These are phyloP conservation scores for Cygnus olor DNA, from an alignment of 2,797 vertebrate genomes.

Conservation along the genomic window DNA sequence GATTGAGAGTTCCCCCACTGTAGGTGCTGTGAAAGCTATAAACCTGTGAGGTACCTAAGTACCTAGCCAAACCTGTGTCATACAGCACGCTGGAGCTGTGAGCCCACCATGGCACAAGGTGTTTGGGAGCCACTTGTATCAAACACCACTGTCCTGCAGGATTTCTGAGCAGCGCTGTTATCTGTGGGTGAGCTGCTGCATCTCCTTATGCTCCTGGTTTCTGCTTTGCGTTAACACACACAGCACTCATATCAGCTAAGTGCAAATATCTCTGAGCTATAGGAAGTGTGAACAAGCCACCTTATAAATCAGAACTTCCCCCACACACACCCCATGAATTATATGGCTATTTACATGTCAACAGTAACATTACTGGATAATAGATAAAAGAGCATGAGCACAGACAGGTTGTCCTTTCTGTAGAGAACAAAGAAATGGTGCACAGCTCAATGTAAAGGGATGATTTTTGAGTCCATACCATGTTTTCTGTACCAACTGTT, in stretches of 20 bases:
- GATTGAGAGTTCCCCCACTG: background rate
- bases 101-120: accelerated
- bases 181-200: background rate
- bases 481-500: background rate
- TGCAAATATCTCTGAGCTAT: background rate
- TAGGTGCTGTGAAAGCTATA: background rate
- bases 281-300: background rate
- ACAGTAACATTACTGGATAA: background rate
- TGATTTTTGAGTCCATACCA: background rate
- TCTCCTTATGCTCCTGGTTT: background rate
- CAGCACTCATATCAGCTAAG: background rate
- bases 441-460: background rate
- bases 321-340: background rate
- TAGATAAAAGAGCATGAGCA: background rate
- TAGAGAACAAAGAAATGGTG: background rate
- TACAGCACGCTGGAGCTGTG: background rate
- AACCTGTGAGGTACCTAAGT: background rate
- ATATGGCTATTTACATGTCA: background rate
- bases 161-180: background rate
- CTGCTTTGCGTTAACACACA: background rate
- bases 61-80: background rate
- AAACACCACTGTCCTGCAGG: background rate
- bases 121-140: background rate
- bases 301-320: background rate
- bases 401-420: background rate